These are phyloP conservation scores for Corythoichthys haematopterus DNA, from an alignment of 2,113 vertebrate genomes.

Conservation along the genomic window DNA sequence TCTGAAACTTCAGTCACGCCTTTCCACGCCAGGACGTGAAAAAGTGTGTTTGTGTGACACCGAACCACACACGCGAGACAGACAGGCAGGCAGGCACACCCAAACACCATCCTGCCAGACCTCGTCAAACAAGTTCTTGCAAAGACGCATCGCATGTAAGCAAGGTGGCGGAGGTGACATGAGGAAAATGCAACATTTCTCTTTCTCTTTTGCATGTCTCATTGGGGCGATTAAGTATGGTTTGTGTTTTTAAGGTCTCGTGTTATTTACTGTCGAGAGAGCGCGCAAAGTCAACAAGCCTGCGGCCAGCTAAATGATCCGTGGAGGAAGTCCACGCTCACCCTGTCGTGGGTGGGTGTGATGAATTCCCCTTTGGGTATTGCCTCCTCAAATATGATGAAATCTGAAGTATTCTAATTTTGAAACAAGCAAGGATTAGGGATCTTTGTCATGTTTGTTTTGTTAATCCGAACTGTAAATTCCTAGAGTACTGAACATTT, in stretches of 20 bases:
- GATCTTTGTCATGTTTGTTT: background rate
- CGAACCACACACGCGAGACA: slow-evolving; percentile 39
- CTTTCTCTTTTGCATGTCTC: slow-evolving; percentile 1
- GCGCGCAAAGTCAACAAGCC: slow-evolving; percentile 42
- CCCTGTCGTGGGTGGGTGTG: slow-evolving; percentile 32
- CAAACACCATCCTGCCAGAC: slow-evolving; percentile 59
- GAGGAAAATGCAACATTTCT: slow-evolving; percentile 16
- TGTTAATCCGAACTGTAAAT: no score
- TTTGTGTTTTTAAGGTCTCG: slow-evolving; percentile 1
- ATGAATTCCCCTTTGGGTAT: slow-evolving; percentile 32
- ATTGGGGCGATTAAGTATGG: slow-evolving; percentile 18
- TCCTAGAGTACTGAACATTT: background rate
- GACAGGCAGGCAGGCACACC: slow-evolving; percentile 51
- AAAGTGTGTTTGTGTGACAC: slow-evolving; percentile 61
- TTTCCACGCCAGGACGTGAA: slow-evolving; percentile 36
- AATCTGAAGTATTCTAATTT: background rate
- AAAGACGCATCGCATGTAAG: slow-evolving; percentile 35
- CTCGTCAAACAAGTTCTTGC: slow-evolving; percentile 75
- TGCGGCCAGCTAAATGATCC: slow-evolving; percentile 49
- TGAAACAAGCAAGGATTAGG: background rate
- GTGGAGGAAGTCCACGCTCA: slow-evolving; percentile 33
- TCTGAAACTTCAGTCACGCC: slow-evolving; percentile 46
- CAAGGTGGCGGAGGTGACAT: slow-evolving; percentile 13
- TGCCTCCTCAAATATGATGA: background rate
- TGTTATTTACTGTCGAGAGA: slow-evolving; percentile 28